phyloP scores from a whole-genome alignment of 2,113 vertebrate species.

The Dunckerocampus dactyliophorus region DNA sequence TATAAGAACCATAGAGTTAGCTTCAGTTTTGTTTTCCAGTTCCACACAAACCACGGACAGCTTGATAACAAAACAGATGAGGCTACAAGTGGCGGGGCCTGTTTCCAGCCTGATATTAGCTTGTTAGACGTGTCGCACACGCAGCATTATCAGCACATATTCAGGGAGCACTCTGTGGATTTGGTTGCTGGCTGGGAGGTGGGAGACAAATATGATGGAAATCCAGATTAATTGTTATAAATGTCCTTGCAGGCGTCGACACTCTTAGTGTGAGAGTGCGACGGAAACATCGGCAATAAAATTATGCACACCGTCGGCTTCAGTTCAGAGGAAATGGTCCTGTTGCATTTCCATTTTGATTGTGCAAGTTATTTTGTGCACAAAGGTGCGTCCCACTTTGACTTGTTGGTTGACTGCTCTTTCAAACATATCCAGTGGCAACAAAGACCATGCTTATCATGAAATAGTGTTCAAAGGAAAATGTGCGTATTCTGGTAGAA shows the following conservation, averaged over 20 bases:
- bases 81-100: slow-evolving; percentile 1
- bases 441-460: slow-evolving; percentile 34
- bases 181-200: slow-evolving; percentile 35
- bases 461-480: slow-evolving; percentile 50
- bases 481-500: not conserved
- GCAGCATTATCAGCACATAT: slow-evolving; percentile 27
- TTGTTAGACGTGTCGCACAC: slow-evolving; percentile 14
- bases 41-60: not conserved
- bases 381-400: slow-evolving; percentile 59
- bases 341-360: slow-evolving; percentile 75
- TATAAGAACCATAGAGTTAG: no score
- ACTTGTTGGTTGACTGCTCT: slow-evolving; percentile 61
- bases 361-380: slow-evolving; percentile 62
- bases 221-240: slow-evolving; percentile 63
- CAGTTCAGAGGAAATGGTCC: slow-evolving; percentile 50
- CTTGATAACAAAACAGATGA: slow-evolving; percentile 15
- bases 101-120: slow-evolving; percentile 13
- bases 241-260: slow-evolving; percentile 29
- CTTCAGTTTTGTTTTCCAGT: not conserved
- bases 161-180: slow-evolving; percentile 21
- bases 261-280: slow-evolving; percentile 32
- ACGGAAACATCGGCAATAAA: slow-evolving; percentile 48
- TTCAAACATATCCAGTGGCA: slow-evolving; percentile 61
- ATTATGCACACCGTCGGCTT: slow-evolving; percentile 60
- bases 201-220: slow-evolving; percentile 32